Evolutionary conservation across 2,113 vertebrate genomes (phyloP).

Genomic region (Lota lota): DNA sequence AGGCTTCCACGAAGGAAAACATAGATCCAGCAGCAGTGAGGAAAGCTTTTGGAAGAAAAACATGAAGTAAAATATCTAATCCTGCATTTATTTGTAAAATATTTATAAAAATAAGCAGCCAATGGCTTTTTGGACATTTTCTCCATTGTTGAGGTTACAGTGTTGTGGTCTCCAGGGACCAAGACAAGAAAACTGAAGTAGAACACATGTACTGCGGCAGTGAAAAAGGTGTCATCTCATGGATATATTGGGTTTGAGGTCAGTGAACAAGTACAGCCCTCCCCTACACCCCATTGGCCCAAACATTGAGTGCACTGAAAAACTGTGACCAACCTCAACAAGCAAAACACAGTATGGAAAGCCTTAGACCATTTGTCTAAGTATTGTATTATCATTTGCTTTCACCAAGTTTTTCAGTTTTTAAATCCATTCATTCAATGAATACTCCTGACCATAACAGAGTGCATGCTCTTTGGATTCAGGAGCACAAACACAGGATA

Average conservation of each 20-base stretch:
- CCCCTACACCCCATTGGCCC: neutral
- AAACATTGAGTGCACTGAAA: slow-evolving; percentile 7
- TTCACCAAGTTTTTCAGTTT: neutral
- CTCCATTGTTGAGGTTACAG: slow-evolving; percentile 52
- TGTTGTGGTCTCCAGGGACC: slow-evolving; percentile 43
- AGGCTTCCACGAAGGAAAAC: slow-evolving; percentile 4
- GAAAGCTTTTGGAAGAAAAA: slow-evolving; percentile 16
- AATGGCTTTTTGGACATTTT: slow-evolving; percentile 34
- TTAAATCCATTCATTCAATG: neutral
- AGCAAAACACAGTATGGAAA: neutral
- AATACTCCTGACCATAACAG: neutral
- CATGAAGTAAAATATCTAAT: slow-evolving; percentile 10
- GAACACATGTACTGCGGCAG: slow-evolving; percentile 44
- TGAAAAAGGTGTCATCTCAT: slow-evolving; percentile 17
- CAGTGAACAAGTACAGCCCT: slow-evolving; percentile 33
- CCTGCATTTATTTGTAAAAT: slow-evolving; percentile 7
- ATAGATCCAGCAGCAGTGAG: neutral
- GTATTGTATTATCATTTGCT: neutral
- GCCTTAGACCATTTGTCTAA: neutral
- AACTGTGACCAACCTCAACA: slow-evolving; percentile 3
- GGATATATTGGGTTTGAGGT: slow-evolving; percentile 44
- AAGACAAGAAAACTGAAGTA: slow-evolving; percentile 27
- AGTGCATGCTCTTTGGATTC: slow-evolving; percentile 34
- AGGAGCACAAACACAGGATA: slow-evolving; percentile 31
- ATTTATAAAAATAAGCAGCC: slow-evolving; percentile 21